Percentiles rank a stretch among this genome's conserved stretches.
phyloP scores from a whole-genome alignment of 2,888 invertebrate genomes.

The Drosophila multiciliata region DNA sequence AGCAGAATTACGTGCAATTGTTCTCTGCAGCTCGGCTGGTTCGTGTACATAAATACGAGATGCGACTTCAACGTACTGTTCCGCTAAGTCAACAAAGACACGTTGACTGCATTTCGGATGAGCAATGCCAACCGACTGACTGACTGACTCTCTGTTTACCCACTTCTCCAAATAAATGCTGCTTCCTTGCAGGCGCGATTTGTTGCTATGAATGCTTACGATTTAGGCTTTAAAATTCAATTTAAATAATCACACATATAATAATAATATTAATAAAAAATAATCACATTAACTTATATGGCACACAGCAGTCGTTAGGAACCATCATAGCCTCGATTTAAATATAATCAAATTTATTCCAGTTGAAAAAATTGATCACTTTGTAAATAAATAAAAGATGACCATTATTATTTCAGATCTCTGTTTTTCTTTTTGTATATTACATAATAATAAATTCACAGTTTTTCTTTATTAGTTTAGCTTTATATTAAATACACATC shows the following conservation, averaged over 20 bases:
- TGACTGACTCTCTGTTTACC: constrained; percentile 50
- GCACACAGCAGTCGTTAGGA: background rate
- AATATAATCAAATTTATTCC: background rate
- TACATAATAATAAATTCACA: background rate
- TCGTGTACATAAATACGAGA: constrained; percentile 80
- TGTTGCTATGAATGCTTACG: constrained; percentile 4
- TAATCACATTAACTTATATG: background rate
- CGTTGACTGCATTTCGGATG: constrained; percentile 79
- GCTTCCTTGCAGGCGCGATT: constrained; percentile 29
- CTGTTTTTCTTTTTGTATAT: background rate
- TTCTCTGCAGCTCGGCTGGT: constrained; percentile 76
- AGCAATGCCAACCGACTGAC: constrained; percentile 45
- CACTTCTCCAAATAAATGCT: constrained; percentile 51
- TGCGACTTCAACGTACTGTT: constrained; percentile 45
- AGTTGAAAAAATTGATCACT: background rate
- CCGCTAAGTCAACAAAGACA: constrained; percentile 71
- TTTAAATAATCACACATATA: background rate
- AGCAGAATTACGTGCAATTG: constrained; percentile 83
- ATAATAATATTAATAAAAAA: background rate
- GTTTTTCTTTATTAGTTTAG: constrained; percentile 9
- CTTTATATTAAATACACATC: constrained; percentile 1
- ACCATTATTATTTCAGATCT: background rate
- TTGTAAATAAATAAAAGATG: background rate
- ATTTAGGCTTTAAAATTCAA: constrained; percentile 33
- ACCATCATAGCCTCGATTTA: background rate